Evolutionary conservation across 2,888 invertebrate species (phyloP), one percentile per base, ranked within the genome.

Genomic region (Macrophya annulata): DNA sequence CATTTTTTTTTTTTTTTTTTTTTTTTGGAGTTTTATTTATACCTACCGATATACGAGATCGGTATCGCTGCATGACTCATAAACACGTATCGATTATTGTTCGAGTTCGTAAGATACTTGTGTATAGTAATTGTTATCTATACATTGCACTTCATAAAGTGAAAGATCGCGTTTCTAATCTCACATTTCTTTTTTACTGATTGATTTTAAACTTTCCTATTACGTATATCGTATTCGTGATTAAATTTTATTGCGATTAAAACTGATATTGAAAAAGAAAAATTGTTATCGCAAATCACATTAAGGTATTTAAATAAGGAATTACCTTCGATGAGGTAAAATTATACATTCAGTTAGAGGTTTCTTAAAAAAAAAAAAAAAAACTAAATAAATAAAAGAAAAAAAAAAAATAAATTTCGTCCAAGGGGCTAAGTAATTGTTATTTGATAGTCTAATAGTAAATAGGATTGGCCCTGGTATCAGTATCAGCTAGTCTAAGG

Each of bases 21-120:
- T 1, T 51, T 77, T 45, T 37, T 15, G 3, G n/a, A 17, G 4
- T 77, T 55, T 31, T 37, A 55, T 51, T 55, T 4, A 37, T 3
- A 55, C 51, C 37, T 3, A 55, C 51, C 55, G 51, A 77, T 55
- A 55, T 55, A 8, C n/a, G 77, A 55, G 77, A 77, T 77, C 77
- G 55, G 77, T 77, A 55, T 77, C 77, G 77, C n/a, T 51, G 31
- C 31, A 77, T 77, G 77, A 77, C 55, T 77, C 31, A 77, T 77
- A n/a, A 31, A 55, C 55, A 55, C 17, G 37, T 77, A 77, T 77
- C 43, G 77, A 55, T 55, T 37, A 77, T 55, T 51, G 55, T 37
- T 51, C 55, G 55, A 74, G 72, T 40, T 72, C 6, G 40, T 43
- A 43, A 43, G 15, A 72, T 72, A 43, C 40, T 37, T 40, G 31